phyloP scores from a whole-genome alignment of 1,140 invertebrate genomes.

The Philaenus spumarius region DNA sequence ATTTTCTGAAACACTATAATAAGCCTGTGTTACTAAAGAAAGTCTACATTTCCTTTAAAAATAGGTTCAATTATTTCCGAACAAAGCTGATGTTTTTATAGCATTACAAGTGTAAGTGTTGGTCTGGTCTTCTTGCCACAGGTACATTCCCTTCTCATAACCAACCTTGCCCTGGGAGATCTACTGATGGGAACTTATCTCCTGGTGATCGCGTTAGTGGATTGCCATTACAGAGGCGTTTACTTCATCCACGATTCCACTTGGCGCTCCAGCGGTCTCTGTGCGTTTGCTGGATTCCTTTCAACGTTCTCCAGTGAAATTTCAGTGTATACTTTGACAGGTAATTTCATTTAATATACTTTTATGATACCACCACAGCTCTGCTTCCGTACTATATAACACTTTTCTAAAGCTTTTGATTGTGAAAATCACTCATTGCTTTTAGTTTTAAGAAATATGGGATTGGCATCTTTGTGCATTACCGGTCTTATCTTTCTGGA shows the following conservation, averaged over 20 bases:
- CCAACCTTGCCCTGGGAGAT: slow-evolving; percentile 48
- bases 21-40: too few species aligned
- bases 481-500: too few species aligned
- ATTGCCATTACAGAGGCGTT: slow-evolving; percentile 45
- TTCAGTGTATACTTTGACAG: slow-evolving; percentile 47
- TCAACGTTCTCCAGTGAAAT: slow-evolving; percentile 50
- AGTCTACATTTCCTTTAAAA: slow-evolving; percentile 22
- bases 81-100: too few species aligned
- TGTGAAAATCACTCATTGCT: too few species aligned
- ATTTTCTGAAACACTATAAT: too few species aligned
- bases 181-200: slow-evolving; percentile 51
- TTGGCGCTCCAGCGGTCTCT: slow-evolving; percentile 48
- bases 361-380: too few species aligned
- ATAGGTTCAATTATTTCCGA: slow-evolving; percentile 33
- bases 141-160: slow-evolving; percentile 51
- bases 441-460: too few species aligned
- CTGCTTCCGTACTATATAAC: too few species aligned
- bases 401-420: too few species aligned
- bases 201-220: slow-evolving; percentile 46
- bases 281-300: slow-evolving; percentile 49
- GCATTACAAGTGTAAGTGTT: too few species aligned
- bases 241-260: slow-evolving; percentile 45
- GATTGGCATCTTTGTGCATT: too few species aligned
- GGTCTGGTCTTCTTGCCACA: too few species aligned
- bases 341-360: slow-evolving; percentile 20